Base-by-base conservation (phyloP, 2,113 vertebrate genomes). In the Aplodontia rufa region DNA sequence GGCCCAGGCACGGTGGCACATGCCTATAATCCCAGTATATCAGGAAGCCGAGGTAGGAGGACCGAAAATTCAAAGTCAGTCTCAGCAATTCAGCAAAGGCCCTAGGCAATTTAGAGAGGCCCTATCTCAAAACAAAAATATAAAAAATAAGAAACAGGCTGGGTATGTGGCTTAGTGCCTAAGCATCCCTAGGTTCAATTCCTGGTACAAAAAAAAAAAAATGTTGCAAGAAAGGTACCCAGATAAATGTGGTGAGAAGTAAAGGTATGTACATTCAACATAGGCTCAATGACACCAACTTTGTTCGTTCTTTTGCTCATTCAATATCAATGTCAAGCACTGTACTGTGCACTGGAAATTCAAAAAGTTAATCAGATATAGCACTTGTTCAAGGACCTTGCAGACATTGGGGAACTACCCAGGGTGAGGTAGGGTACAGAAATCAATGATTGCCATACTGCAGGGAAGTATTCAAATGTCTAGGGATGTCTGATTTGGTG, bases 231-330 rank as follows among this genome's bases (percentile, higher is more conserved):
- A 53, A 79, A 55, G 53, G n/a, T 28, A 37, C 66, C 35, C 47
- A 12, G 30, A 32, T 26, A 66, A 66, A 72, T 1, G 7, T 1
- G 17, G 10, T 8, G 20, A 89, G 51, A 69, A 79, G 26, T 2
- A 1, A 82, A 69, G 37, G 13, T 0, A 10, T 17, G 1, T 13
- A 1, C 1, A 40, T n/a, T n/a, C n/a, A n/a, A n/a, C n/a, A n/a
- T n/a, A n/a, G n/a, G n/a, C 30, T 17, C 74, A n/a, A 6, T 8
- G 45, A 71, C 12, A 24, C 12, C 66, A 20, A 45, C n/a, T 37
- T 35, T 37, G 32, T 6, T 11, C 26, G 42, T 28, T 42, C 74
- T 64, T 22, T 8, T 20, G 22, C 37, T 60, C 49, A 47, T 16
- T 81, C 76, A 60, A 5, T 30, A 24, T 12, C 79, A 55, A 4